Conservation (phyloP, 2,888 invertebrate species). For the Meiosimyza platycephala region DNA sequence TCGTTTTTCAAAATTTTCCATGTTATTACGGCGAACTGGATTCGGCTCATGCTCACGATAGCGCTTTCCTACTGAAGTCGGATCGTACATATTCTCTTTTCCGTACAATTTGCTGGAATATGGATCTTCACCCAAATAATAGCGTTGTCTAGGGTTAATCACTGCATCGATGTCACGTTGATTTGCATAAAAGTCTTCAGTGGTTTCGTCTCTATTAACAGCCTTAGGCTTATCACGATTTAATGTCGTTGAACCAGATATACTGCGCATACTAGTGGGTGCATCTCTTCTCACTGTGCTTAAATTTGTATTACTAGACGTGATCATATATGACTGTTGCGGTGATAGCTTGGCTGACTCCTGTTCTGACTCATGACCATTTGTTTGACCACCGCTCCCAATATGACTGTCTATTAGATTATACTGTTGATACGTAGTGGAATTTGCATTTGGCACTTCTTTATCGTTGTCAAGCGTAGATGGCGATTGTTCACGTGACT, state of each 20-base stretch:
- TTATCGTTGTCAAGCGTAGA: conserved; percentile 57
- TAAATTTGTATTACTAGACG: not conserved
- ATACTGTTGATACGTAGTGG: conserved; percentile 67
- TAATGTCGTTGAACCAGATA: conserved; percentile 22
- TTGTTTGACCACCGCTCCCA: conserved; percentile 50
- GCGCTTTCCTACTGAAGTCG: conserved; percentile 49
- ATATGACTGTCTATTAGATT: conserved; percentile 68
- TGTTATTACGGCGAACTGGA: conserved; percentile 37
- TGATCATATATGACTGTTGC: conserved; percentile 27
- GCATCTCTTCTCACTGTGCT: not conserved
- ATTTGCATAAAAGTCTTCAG: conserved; percentile 44
- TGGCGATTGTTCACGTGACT: conserved; percentile 70
- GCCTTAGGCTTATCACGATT: conserved; percentile 20
- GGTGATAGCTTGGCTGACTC: conserved; percentile 34
- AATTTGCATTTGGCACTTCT: conserved; percentile 48
- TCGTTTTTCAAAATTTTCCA: conserved; percentile 35
- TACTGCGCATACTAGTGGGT: not conserved
- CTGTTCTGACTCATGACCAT: conserved; percentile 49
- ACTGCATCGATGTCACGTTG: conserved; percentile 57
- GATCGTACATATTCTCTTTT: conserved; percentile 84
- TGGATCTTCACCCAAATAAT: conserved; percentile 89
- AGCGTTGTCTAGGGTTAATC: conserved; percentile 76
- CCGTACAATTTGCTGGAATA: conserved; percentile 86
- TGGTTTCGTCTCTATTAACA: conserved; percentile 36
- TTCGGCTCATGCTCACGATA: conserved; percentile 24